A percentile compares a stretch with the other conserved stretches of the same genome.
phyloP scores from a whole-genome alignment of 2,888 invertebrate species.

The Serrognathus titanus region DNA sequence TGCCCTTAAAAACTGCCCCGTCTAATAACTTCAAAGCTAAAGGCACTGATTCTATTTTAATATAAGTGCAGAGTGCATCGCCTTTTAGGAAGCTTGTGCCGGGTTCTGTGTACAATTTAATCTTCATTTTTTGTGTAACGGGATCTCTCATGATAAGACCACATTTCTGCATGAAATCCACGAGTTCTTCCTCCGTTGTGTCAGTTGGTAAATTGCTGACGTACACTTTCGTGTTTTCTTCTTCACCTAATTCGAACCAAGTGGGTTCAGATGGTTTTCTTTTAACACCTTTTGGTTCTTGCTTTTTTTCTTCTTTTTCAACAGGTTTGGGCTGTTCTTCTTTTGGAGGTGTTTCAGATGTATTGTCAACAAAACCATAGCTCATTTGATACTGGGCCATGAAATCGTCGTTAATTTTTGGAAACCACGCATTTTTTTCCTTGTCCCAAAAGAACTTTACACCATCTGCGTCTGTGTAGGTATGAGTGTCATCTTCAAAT shows the following conservation, averaged over 20 bases:
- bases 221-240: conserved; percentile 92
- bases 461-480: conserved; percentile 83
- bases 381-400: conserved; percentile 94
- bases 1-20: conserved; percentile 75
- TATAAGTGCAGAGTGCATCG: conserved; percentile 94
- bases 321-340: conserved; percentile 31
- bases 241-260: conserved; percentile 92
- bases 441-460: conserved; percentile 89
- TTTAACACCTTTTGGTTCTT: conserved; percentile 40
- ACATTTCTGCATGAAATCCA: conserved; percentile 92
- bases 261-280: conserved; percentile 54
- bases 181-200: conserved; percentile 84
- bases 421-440: conserved; percentile 91
- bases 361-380: conserved; percentile 79
- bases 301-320: conserved; percentile 41
- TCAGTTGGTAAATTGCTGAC: conserved; percentile 88
- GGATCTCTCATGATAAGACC: conserved; percentile 91
- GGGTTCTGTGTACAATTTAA: conserved; percentile 86
- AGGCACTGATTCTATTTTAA: conserved; percentile 92
- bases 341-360: conserved; percentile 23
- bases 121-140: conserved; percentile 73
- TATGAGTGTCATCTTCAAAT: conserved; percentile 73
- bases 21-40: conserved; percentile 89
- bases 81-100: conserved; percentile 84
- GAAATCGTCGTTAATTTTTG: conserved; percentile 95